Base-by-base conservation (phyloP, 1,140 invertebrate species). In the Druon quercuslanigerum region DNA sequence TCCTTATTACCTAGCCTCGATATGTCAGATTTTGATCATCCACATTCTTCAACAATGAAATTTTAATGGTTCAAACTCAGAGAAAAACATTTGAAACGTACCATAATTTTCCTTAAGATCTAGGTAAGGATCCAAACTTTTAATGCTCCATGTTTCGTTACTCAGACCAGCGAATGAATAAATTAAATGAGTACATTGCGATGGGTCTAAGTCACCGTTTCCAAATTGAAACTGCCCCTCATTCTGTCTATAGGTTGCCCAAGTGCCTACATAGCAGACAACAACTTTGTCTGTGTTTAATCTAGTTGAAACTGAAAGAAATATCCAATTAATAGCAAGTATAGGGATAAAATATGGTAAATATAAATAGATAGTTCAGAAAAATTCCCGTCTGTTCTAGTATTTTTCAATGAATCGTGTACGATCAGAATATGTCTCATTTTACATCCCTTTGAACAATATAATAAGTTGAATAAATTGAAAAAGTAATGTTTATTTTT, bases 111-210 rank as follows among this genome's bases (percentile, higher is more conserved):
- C 95, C 17, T 95, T 94, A 12, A 96, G 88, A 85, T 97, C 96
- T 86, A 95, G 93, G 92, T 93, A 96, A 16, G 95, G 93, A 92
- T 97, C 96, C 1, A 94, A 87, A 70, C 91, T 92, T 72, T 92
- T 94, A 51, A 97, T 96, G n/a, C 91, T 92, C 80, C 93, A 92
- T 0, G 93, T 92, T 1, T 88, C 90, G 3, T 92, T 91, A 82
- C 97, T 93, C 13, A 97, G 88, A 0, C 96, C 96, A 14, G 96
- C 96, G 87, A 98, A 98, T 6, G 96, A 94, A 84, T 98, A 98
- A 19, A 98, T 94, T 12, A 98, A 89, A 86, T 98, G 97, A 0
- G 97, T 97, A 86, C 97, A 98, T 14, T 97, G 91, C 9, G 92
- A 93, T 0, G 96, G 94, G 74, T 96, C 94, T 50, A 98, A 91